Evolutionary conservation across 2,888 invertebrate genomes (phyloP), one percentile per base, ranked within the genome.

Genomic region (Lepidochrysops patricia): DNA sequence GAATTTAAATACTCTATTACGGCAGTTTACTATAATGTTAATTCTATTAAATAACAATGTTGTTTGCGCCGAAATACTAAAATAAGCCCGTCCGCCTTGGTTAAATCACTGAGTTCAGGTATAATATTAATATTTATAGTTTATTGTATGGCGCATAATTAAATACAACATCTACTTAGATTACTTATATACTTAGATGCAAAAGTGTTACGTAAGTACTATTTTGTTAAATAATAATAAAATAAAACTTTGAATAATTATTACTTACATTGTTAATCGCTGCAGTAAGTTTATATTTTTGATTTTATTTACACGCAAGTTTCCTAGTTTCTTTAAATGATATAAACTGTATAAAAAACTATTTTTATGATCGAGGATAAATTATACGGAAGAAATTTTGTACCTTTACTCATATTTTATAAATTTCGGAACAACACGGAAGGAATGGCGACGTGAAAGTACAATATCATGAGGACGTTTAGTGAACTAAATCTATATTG

Each of bases 31-130:
- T 37, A 19, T 13, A 23, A 23, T 43, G 4, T 43, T 43, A 19
- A 43, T 9, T 23, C 9, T 19, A 43, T 23, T 43, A 23, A 43
- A 43, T 15, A 23, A 43, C 7, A 43, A 43, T 43, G 19, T 43
- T 43, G 35, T 35, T 35, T 35, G n/a, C 25, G 25, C 49, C 25
- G 26, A 50, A 50, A 50, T 25, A 49, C 25, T 25, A n/a, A 50
- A 50, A n/a, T 26, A 49, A 50, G 26, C 50, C 50, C 25, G 50
- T 50, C 50, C 5, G 26, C 26, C 50, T 50, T 26, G 50, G n/a
- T n/a, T 43, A 9, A 19, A 19, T 35, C 2, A 34, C 34, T 34
- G 29, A 29, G 23, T 43, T 43, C 37, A 43, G 2, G 15, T 19
- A 19, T 43, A 43, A 43, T 7, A 43, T 9, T 43, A 29, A 29